Percentiles rank a stretch among this genome's conserved stretches.
These are phyloP conservation scores for Scopus umbretta DNA, from an alignment of 2,113 vertebrate species.

Conservation along the genomic window DNA sequence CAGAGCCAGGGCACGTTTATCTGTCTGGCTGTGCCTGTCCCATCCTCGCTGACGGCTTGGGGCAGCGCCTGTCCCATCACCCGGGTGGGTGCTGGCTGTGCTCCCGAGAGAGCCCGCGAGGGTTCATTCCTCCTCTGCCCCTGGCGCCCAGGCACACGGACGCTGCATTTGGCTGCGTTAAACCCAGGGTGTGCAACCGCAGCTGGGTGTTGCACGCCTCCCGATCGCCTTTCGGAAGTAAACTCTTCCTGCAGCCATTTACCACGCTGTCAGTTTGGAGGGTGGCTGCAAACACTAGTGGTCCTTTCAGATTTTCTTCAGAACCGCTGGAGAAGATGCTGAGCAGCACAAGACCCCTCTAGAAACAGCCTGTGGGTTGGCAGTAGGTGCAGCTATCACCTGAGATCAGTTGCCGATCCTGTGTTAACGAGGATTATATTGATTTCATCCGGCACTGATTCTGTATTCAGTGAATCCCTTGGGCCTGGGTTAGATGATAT, in stretches of 20 bases:
- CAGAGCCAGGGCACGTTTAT: rapidly evolving
- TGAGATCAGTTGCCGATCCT: neutral
- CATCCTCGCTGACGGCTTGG: neutral
- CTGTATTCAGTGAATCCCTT: neutral
- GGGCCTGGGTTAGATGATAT: neutral
- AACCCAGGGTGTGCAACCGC: neutral
- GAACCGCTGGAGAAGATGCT: neutral
- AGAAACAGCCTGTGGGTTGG: neutral
- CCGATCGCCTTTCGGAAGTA: neutral
- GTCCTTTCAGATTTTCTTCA: neutral
- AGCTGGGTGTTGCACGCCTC: neutral
- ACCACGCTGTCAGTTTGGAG: neutral
- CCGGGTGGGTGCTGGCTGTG: neutral
- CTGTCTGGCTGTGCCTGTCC: neutral
- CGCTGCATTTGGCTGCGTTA: neutral
- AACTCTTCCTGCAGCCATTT: neutral
- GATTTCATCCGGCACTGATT: rapidly evolving
- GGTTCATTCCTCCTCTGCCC: neutral
- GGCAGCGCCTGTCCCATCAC: neutral
- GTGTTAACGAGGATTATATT: neutral
- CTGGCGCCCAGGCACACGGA: rapidly evolving
- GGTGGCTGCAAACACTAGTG: neutral
- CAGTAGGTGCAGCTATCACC: too few relatives aligned
- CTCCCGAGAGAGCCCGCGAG: rapidly evolving
- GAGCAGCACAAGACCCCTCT: neutral